These are phyloP conservation scores for Synanthedon vespiformis DNA, from an alignment of 2,888 invertebrate genomes.

Conservation along the genomic window DNA sequence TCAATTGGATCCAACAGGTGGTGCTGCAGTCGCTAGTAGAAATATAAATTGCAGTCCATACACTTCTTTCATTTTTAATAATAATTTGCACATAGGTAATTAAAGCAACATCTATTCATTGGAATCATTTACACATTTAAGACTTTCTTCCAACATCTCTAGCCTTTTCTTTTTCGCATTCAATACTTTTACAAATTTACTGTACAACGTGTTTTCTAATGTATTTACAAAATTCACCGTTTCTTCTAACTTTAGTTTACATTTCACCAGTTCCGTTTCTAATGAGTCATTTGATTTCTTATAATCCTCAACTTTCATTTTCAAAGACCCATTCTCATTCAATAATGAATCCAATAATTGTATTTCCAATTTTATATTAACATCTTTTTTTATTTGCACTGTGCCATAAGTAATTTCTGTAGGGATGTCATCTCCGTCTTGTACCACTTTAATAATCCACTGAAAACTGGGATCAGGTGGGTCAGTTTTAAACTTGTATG, in stretches of 20 bases:
- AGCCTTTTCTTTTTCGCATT: conserved; percentile 52
- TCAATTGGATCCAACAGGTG: too few relatives aligned
- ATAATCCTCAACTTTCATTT: conserved; percentile 11
- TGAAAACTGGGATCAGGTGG: conserved; percentile 2
- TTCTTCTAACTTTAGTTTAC: conserved; percentile 32
- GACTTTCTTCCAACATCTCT: conserved; percentile 31
- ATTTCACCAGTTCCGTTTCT: conserved; percentile 22
- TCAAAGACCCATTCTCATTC: conserved; percentile 28
- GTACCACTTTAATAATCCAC: conserved; percentile 6
- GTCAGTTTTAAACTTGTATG: conserved; percentile 2
- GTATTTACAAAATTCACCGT: conserved; percentile 29
- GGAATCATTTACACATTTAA: conserved; percentile 8
- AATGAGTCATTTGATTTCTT: conserved; percentile 15
- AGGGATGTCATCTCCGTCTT: background rate
- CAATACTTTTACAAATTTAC: conserved; percentile 43
- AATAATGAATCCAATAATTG: conserved; percentile 33
- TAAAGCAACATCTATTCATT: background rate
- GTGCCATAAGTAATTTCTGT: conserved; percentile 2
- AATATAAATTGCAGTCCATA: too few relatives aligned
- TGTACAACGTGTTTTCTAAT: conserved; percentile 38
- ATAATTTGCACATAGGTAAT: too few relatives aligned
- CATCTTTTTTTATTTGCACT: conserved; percentile 3
- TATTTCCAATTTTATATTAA: conserved; percentile 14
- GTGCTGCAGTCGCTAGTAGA: too few relatives aligned
- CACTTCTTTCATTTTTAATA: too few relatives aligned